Evolutionary conservation across 1,140 invertebrate species (phyloP).

Genomic region (Odontomachus brunneus): DNA sequence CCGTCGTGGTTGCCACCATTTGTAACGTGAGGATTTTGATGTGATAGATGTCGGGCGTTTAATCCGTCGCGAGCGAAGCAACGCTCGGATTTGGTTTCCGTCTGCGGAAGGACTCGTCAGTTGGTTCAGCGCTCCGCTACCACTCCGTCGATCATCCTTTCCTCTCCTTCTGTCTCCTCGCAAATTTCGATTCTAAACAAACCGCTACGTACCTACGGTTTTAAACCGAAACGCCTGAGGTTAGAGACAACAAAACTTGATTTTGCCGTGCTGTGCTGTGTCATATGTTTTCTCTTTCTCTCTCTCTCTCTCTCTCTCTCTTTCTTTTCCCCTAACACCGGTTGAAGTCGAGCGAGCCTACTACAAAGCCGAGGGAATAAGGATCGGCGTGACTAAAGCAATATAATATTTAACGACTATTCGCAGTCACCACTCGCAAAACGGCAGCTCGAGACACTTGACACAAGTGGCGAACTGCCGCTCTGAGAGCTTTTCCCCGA

Average conservation of each 20-base stretch:
- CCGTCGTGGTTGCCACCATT: neutral
- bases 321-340: too few relatives aligned
- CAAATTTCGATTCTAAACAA: conserved; percentile 81
- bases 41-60: conserved; percentile 84
- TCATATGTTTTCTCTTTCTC: conserved; percentile 41
- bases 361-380: neutral
- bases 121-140: conserved; percentile 82
- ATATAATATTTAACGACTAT: conserved; percentile 9
- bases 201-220: conserved; percentile 83
- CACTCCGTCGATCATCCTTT: conserved; percentile 78
- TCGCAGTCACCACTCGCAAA: neutral
- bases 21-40: conserved; percentile 77
- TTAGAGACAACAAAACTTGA: conserved; percentile 79
- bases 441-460: too few relatives aligned
- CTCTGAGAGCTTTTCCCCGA: too few relatives aligned
- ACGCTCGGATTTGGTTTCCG: conserved; percentile 76
- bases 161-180: conserved; percentile 74
- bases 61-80: conserved; percentile 82
- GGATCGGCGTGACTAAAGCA: conserved; percentile 30
- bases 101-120: conserved; percentile 77
- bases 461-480: too few relatives aligned
- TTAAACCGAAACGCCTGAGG: conserved; percentile 84
- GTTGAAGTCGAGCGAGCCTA: too few relatives aligned
- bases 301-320: too few relatives aligned
- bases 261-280: conserved; percentile 77